A percentile compares a stretch with the other conserved stretches of the same genome.
phyloP scores from a whole-genome alignment of 2,113 vertebrate genomes.

The Melanostigma gelatinosum region DNA sequence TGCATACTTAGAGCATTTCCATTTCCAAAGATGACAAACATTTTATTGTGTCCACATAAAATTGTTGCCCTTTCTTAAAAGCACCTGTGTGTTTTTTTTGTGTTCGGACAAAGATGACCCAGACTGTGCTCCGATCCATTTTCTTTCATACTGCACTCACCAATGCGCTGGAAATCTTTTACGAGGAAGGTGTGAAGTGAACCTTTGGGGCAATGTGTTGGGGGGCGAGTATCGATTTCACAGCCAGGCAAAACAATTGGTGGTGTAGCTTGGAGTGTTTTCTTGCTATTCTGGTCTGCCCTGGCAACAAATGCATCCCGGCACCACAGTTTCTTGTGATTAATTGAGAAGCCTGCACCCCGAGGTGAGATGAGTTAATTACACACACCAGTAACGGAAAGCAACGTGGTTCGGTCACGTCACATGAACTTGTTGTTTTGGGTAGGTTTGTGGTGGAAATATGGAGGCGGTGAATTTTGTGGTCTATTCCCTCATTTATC shows the following conservation, averaged over 20 bases:
- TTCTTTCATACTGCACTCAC: conserved; percentile 48
- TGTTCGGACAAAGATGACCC: conserved; percentile 43
- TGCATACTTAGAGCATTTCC: conserved; percentile 25
- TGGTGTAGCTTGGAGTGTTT: conserved; percentile 10
- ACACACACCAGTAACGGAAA: conserved; percentile 54
- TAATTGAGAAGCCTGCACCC: conserved; percentile 38
- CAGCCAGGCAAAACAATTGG: conserved; percentile 9
- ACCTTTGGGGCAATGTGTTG: conserved; percentile 29
- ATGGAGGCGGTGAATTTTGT: conserved; percentile 21
- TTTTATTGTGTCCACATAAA: conserved; percentile 47
- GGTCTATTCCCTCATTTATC: conserved; percentile 31
- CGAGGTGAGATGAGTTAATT: conserved; percentile 70
- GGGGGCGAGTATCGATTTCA: conserved; percentile 42
- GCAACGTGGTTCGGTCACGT: conserved; percentile 63
- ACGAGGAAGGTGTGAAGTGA: conserved; percentile 30
- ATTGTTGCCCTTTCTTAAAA: conserved; percentile 52
- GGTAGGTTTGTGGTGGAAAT: conserved; percentile 2
- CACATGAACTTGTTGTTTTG: conserved; percentile 60
- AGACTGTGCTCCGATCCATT: conserved; percentile 47
- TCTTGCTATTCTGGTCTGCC: not conserved
- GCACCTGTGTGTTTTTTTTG: conserved; percentile 40
- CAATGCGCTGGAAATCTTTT: conserved; percentile 39
- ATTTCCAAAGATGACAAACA: conserved; percentile 36
- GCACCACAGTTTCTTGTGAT: conserved; percentile 47
- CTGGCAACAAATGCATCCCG: conserved; percentile 31